Base-by-base conservation (phyloP, 1,140 invertebrate species). In the Papilio xuthus region DNA sequence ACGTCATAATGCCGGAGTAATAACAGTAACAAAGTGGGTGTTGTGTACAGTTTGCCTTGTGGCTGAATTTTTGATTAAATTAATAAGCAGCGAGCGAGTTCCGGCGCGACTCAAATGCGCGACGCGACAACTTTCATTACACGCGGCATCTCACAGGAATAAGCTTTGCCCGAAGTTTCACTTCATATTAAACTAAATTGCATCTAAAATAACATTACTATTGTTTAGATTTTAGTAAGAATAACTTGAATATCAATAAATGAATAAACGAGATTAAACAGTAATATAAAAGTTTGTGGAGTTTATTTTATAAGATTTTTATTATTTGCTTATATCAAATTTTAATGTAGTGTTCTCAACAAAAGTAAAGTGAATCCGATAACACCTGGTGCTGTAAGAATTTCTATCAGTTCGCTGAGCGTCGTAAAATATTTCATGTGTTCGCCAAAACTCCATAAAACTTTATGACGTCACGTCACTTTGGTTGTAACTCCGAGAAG, bases 1-100 rank as follows among this genome's bases (percentile, higher is more conserved):
- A 26, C 56, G 56, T 60, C 56, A 60, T 9, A 18, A 20, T 10
- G n/a, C 18, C n/a, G 7, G 50, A 1, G 50, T 20, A 53, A 23
- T 60, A 23, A 60, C 9, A 23, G 9, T 26, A 60, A 15, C 23
- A 60, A 26, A 60, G 56, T 15, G 20, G 15, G 15, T 53, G 20
- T 60, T 26, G 9, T 26, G 56, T 26, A 6, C 20, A 26, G 20
- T 60, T 60, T 60, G 56, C 1, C 0, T 60, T 26, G 56, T 18
- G 23, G 23, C 20, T 60, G 56, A 60, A 60, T 60, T 60, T 60
- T 60, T 60, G 12, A 60, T 60, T 60, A 60, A 60, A 60, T 60
- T 60, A 60, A 60, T 60, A 60, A 26, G 56, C 56, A 26, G 20
- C 23, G 23, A 56, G 20, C n/a, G n/a, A 53, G 50, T 53, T 53